Conservation (phyloP, 2,888 invertebrate genomes). For the Synanthedon tipuliformis region DNA sequence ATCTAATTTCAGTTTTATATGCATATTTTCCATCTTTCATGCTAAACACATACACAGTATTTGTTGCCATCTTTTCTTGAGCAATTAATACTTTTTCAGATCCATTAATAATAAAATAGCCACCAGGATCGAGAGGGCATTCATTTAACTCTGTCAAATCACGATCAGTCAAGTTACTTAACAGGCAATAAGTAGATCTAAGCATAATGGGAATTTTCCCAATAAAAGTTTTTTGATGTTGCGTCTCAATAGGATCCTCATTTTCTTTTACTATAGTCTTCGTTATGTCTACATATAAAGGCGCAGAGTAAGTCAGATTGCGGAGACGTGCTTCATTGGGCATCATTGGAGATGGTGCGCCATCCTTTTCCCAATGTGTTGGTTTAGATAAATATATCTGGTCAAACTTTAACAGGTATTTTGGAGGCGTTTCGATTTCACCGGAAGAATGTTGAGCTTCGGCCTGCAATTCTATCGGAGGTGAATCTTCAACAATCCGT, state of each 20-base stretch:
- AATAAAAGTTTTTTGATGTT: constrained; percentile 80
- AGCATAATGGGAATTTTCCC: constrained; percentile 99
- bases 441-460: constrained; percentile 97
- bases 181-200: constrained; percentile 95
- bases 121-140: constrained; percentile 98
- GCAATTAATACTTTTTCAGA: constrained; percentile 99
- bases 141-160: constrained; percentile 99
- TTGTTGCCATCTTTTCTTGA: constrained; percentile 99
- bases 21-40: constrained; percentile 99
- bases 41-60: constrained; percentile 99
- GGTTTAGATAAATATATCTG: constrained; percentile 99
- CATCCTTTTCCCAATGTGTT: constrained; percentile 99
- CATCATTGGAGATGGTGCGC: constrained; percentile 99
- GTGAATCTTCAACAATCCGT: constrained; percentile 98
- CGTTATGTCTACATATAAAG: constrained; percentile 98
- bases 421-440: constrained; percentile 90
- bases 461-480: constrained; percentile 95
- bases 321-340: constrained; percentile 98
- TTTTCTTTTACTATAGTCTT: constrained; percentile 95
- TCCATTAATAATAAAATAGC: constrained; percentile 99
- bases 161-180: constrained; percentile 95
- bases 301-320: constrained; percentile 98
- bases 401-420: constrained; percentile 95
- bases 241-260: constrained; percentile 87
- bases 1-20: constrained; percentile 97